Conservation (phyloP, 2,113 vertebrate genomes). For the Pteronura brasiliensis region DNA sequence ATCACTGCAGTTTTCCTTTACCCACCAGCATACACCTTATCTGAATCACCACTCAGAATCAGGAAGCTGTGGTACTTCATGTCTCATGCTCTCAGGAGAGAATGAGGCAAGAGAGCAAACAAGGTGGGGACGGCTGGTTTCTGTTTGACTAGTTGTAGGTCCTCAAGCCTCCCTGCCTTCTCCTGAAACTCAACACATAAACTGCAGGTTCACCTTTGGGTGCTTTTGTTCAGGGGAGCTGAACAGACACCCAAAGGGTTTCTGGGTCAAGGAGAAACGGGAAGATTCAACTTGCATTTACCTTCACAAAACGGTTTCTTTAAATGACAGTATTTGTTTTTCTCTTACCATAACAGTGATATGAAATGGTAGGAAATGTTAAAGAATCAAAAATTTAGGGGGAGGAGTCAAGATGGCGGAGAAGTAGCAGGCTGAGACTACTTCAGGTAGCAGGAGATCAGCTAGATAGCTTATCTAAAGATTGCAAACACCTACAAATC, state of each 20-base stretch:
- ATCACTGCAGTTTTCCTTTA: not conserved
- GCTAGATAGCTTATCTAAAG: too few species aligned
- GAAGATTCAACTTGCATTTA: not conserved
- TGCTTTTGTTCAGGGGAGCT: not conserved
- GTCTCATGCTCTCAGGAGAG: slow-evolving; percentile 40
- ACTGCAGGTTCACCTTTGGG: not conserved
- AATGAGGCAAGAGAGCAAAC: slow-evolving; percentile 70
- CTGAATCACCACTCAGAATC: not conserved
- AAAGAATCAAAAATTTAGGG: not conserved
- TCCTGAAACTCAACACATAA: not conserved
- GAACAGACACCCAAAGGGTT: not conserved
- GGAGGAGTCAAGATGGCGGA: too few species aligned
- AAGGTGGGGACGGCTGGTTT: slow-evolving; percentile 74
- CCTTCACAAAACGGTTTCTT: not conserved
- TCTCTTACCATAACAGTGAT: not conserved
- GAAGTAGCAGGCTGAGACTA: too few species aligned
- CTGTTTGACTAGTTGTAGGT: slow-evolving; percentile 56
- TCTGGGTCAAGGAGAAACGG: not conserved
- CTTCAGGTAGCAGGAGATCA: too few species aligned
- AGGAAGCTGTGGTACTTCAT: not conserved
- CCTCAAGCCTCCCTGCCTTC: not conserved
- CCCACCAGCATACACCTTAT: not conserved
- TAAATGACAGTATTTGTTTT: not conserved
- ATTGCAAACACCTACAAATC: too few species aligned
- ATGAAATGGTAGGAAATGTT: not conserved